phyloP scores from a whole-genome alignment of 2,888 invertebrate genomes.

The Oxytorus armatus region DNA sequence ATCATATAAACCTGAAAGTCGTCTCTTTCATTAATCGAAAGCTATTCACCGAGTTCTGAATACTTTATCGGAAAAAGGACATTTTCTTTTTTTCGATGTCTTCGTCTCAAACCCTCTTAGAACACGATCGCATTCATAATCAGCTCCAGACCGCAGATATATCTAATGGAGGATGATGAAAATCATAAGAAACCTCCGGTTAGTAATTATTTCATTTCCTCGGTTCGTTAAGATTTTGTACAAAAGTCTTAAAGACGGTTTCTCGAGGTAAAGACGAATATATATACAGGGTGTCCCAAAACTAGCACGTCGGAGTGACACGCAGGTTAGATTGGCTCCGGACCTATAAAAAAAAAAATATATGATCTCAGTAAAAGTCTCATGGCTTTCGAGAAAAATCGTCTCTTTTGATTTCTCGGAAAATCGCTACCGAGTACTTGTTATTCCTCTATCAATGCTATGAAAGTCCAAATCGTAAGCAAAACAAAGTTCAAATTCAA shows the following conservation, averaged over 20 bases:
- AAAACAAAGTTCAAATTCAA: too few species aligned
- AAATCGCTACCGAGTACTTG: too few species aligned
- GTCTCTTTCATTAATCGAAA: constrained; percentile 39
- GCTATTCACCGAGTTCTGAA: constrained; percentile 32
- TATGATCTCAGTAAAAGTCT: too few species aligned
- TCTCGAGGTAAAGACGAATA: neutral
- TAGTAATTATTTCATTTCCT: constrained; percentile 49
- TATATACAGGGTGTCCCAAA: too few species aligned
- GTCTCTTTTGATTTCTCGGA: too few species aligned
- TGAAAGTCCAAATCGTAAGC: too few species aligned
- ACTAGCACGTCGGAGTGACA: too few species aligned
- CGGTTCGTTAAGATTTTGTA: constrained; percentile 17
- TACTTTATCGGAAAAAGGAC: constrained; percentile 39
- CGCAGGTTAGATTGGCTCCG: too few species aligned
- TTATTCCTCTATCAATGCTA: too few species aligned
- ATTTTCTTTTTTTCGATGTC: constrained; percentile 4
- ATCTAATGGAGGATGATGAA: neutral
- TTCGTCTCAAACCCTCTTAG: neutral
- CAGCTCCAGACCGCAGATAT: constrained; percentile 3
- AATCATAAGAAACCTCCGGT: constrained; percentile 8
- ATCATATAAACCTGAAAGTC: neutral
- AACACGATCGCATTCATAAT: constrained; percentile 9
- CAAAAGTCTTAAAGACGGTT: neutral
- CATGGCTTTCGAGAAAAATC: too few species aligned
- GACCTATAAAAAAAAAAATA: too few species aligned